These are phyloP conservation scores for Melinaea marsaeus DNA, from an alignment of 2,888 invertebrate genomes.

Conservation along the genomic window DNA sequence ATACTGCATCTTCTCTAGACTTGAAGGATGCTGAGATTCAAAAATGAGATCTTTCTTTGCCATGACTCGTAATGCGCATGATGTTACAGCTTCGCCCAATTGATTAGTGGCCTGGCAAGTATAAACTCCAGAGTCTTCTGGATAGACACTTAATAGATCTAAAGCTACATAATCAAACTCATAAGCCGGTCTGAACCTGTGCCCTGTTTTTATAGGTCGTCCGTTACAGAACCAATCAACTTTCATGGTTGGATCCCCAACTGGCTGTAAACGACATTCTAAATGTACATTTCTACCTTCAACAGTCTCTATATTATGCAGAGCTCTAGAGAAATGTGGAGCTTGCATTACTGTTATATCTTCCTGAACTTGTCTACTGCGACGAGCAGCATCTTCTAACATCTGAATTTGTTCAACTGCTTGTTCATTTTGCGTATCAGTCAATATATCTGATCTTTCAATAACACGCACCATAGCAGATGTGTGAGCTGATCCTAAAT, in stretches of 20 bases:
- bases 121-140: conserved; percentile 98
- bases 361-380: conserved; percentile 84
- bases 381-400: conserved; percentile 88
- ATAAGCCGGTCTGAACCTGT: conserved; percentile 96
- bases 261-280: conserved; percentile 93
- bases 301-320: conserved; percentile 93
- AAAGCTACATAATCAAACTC: conserved; percentile 98
- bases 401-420: conserved; percentile 94
- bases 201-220: conserved; percentile 92
- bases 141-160: conserved; percentile 96
- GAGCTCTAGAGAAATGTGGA: conserved; percentile 90
- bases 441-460: conserved; percentile 87
- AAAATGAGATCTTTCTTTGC: conserved; percentile 92
- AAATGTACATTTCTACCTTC: conserved; percentile 95
- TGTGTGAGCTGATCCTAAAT: conserved; percentile 94
- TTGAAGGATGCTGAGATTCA: conserved; percentile 94
- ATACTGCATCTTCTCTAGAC: conserved; percentile 94
- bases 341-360: conserved; percentile 90
- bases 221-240: conserved; percentile 99
- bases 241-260: conserved; percentile 93
- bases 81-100: conserved; percentile 95
- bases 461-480: conserved; percentile 93
- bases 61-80: conserved; percentile 92
- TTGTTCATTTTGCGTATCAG: conserved; percentile 94
- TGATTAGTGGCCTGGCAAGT: conserved; percentile 96